Evolutionary conservation across 2,797 vertebrate genomes (phyloP), one percentile per base, ranked within the genome.

Genomic region (Gymnopithys bicolor): DNA sequence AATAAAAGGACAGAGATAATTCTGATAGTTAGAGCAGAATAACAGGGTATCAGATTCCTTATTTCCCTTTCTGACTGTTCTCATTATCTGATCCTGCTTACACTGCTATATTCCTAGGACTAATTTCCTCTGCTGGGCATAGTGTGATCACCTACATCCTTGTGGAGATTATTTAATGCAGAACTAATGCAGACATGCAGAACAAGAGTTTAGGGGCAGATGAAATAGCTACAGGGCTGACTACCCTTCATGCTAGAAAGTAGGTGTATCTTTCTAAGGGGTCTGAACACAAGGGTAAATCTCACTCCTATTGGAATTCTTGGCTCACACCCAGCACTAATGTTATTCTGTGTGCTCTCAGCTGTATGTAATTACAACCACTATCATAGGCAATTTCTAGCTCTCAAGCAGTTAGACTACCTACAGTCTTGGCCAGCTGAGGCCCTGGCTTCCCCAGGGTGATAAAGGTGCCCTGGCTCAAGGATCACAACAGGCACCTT

Each of bases 401-500:
- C 10, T 60, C 41, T 78, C 0, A 1, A 30, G 37, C 16, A 22
- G 5, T 28, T 45, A 53, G 37, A 23, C 35, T 45, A 41, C 43
- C 22, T 35, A 19, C 18, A 25, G 45, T 10, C 70, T 70, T 45
- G 51, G 28, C 32, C 32, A 81, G 16, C 28, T 32, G 45, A 32
- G 35, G 9, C 14, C 7, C 32, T 53, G 22, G 7, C 28, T 76
- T 62, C 33, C 14, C 37, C 27, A 28, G 3, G 9, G 11, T 37
- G 30, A 41, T 19, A 7, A 53, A 45, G 28, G 32, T 48, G 7
- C 23, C 7, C 18, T 24, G 24, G 24, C 21, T 75, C 37, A 43
- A 63, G 41, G 37, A 11, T 66, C 15, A 35, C 13, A 32, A 18
- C 0, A 0, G 30, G 5, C 30, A 27, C 5, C 30, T 59, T 25